phyloP scores from a whole-genome alignment of 2,797 vertebrate genomes.

The Momotus momota region DNA sequence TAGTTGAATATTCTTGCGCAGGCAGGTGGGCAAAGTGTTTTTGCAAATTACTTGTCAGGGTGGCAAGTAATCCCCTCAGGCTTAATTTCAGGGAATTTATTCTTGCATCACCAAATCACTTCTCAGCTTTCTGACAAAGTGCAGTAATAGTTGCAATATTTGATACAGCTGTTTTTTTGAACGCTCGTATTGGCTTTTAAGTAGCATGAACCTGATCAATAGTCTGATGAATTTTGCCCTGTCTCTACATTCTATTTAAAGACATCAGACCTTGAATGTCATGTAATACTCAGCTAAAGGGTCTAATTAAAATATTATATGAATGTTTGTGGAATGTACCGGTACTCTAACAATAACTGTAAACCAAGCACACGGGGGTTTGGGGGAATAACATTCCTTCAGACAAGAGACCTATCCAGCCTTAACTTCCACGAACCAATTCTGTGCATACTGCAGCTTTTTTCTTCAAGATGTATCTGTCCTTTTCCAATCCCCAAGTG shows the following conservation, averaged over 20 bases:
- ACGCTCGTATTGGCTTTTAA: not conserved
- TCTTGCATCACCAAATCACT: not conserved
- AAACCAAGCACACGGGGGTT: not conserved
- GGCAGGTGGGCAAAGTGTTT: not conserved
- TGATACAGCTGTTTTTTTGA: not conserved
- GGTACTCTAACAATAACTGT: not conserved
- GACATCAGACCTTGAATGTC: not conserved
- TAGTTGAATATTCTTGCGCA: not conserved
- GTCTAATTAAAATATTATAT: not conserved
- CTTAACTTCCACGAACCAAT: not conserved
- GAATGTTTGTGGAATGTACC: not conserved
- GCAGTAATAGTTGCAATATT: not conserved
- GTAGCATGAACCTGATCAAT: not conserved
- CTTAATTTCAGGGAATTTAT: not conserved
- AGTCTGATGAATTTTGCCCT: not conserved
- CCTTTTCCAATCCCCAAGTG: not conserved
- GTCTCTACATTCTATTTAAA: not conserved
- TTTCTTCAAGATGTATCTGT: not conserved
- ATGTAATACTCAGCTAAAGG: not conserved
- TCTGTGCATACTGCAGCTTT: not conserved
- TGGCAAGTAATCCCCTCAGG: not conserved
- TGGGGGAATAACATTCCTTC: not conserved
- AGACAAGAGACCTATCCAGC: not conserved
- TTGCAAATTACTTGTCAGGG: not conserved
- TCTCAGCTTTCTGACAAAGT: conserved; percentile 16